Conservation (phyloP, 2,888 invertebrate genomes). For the Eucriotettix oculatus region DNA sequence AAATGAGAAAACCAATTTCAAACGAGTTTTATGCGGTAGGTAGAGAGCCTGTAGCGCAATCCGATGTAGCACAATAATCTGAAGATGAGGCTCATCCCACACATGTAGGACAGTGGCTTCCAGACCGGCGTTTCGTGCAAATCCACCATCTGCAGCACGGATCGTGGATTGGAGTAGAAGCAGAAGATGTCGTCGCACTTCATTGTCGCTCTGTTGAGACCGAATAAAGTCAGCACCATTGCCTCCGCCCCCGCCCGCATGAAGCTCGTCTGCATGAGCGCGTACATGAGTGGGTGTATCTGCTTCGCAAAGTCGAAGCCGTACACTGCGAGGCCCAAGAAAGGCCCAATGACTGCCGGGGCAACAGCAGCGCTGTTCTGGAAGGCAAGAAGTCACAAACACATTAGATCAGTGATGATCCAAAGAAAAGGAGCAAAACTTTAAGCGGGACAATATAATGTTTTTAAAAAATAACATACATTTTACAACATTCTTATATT, state of each 20-base stretch:
- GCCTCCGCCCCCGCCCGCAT: slow-evolving; percentile 47
- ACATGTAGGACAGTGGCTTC: slow-evolving; percentile 35
- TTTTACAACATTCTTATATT: no score
- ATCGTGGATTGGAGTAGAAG: slow-evolving; percentile 38
- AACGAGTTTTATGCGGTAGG: slow-evolving; percentile 17
- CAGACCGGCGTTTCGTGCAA: slow-evolving; percentile 38
- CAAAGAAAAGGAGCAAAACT: background rate
- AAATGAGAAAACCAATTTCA: no score
- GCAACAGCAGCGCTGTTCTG: slow-evolving; percentile 54
- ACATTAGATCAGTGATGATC: background rate
- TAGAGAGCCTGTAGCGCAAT: slow-evolving; percentile 35
- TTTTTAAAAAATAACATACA: no score
- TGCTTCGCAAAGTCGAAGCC: slow-evolving; percentile 51
- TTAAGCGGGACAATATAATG: background rate
- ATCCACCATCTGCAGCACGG: slow-evolving; percentile 40
- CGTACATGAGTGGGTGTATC: slow-evolving; percentile 40
- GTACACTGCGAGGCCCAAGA: slow-evolving; percentile 48
- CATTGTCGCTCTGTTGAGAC: slow-evolving; percentile 37
- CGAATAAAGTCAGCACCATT: slow-evolving; percentile 43
- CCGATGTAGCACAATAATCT: slow-evolving; percentile 39
- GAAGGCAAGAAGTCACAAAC: background rate
- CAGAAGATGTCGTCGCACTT: slow-evolving; percentile 44
- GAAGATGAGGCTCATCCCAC: slow-evolving; percentile 36
- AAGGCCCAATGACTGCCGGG: slow-evolving; percentile 44
- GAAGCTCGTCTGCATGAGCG: slow-evolving; percentile 47